Percentiles rank a stretch among this genome's conserved stretches.
phyloP scores from a whole-genome alignment of 2,888 invertebrate species.

The Tiliacea citrago region DNA sequence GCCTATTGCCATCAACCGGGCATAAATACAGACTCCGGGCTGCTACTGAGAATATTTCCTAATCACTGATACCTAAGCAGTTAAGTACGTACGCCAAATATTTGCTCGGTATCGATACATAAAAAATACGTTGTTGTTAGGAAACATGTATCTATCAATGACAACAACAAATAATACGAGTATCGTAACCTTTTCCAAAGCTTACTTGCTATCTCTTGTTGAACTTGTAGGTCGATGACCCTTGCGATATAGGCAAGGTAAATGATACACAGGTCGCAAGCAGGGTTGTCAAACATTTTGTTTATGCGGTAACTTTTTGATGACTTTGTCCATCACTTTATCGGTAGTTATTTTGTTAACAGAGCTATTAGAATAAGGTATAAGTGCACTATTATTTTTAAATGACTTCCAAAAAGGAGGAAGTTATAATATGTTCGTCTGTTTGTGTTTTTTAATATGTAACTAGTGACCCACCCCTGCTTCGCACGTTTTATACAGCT shows the following conservation, averaged over 20 bases:
- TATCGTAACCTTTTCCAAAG: slow-evolving; percentile 33
- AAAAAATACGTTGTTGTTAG: background rate
- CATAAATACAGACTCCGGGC: no score
- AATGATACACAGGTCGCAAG: slow-evolving; percentile 50
- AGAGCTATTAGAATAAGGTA: background rate
- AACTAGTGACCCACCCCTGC: no score
- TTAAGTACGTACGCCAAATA: background rate
- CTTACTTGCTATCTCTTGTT: slow-evolving; percentile 56
- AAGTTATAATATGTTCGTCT: no score
- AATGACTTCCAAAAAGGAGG: no score
- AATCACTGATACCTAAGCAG: background rate
- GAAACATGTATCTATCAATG: slow-evolving; percentile 17
- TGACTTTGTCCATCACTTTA: background rate
- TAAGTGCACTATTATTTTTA: no score
- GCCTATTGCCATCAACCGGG: no score
- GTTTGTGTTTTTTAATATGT: no score
- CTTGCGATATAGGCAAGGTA: slow-evolving; percentile 56
- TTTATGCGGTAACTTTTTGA: slow-evolving; percentile 2
- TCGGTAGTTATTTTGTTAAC: background rate
- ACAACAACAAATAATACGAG: slow-evolving; percentile 41
- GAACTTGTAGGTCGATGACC: slow-evolving; percentile 69
- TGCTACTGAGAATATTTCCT: background rate
- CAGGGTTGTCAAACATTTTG: slow-evolving; percentile 48
- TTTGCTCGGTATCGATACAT: slow-evolving; percentile 10
- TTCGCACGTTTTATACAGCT: no score